These are phyloP conservation scores for Phortica magna DNA, from an alignment of 2,888 invertebrate genomes.

Conservation along the genomic window DNA sequence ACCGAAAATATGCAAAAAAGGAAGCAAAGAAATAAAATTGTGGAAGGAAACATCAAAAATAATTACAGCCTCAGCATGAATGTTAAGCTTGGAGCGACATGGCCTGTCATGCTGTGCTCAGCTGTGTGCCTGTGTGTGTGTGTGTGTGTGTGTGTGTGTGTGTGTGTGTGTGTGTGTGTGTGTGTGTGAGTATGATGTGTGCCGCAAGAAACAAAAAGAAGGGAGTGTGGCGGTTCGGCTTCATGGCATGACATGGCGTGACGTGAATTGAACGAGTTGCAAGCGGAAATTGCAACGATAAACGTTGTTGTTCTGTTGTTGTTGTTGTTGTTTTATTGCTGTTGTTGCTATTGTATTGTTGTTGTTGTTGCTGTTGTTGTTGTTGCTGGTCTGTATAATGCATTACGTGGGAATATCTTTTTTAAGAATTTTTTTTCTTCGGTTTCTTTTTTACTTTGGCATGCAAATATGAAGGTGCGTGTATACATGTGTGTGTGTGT, in stretches of 20 bases:
- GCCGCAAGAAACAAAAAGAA: constrained; percentile 31
- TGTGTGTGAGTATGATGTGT: constrained; percentile 29
- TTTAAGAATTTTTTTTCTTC: no score
- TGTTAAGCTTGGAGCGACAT: no score
- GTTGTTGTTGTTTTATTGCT: not conserved
- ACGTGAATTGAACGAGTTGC: not conserved
- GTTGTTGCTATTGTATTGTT: not conserved
- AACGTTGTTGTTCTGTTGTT: constrained; percentile 24
- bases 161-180: constrained; percentile 27
- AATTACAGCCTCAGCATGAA: not conserved
- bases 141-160: constrained; percentile 32
- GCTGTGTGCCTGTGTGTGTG: constrained; percentile 7
- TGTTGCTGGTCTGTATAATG: not conserved
- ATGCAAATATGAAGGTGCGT: not conserved
- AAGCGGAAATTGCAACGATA: constrained; percentile 51
- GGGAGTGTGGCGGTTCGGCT: not conserved
- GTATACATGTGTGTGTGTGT: not conserved
- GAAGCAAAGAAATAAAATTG: not conserved
- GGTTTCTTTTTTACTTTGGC: not conserved
- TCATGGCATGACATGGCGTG: not conserved
- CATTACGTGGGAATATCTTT: not conserved
- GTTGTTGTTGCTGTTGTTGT: not conserved
- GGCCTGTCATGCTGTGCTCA: no score
- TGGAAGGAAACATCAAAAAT: not conserved
- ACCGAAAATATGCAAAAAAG: constrained; percentile 9